A percentile compares a stretch with the other conserved stretches of the same genome.
phyloP scores from a whole-genome alignment of 2,797 vertebrate species.

The Kryptopterus vitreolus region DNA sequence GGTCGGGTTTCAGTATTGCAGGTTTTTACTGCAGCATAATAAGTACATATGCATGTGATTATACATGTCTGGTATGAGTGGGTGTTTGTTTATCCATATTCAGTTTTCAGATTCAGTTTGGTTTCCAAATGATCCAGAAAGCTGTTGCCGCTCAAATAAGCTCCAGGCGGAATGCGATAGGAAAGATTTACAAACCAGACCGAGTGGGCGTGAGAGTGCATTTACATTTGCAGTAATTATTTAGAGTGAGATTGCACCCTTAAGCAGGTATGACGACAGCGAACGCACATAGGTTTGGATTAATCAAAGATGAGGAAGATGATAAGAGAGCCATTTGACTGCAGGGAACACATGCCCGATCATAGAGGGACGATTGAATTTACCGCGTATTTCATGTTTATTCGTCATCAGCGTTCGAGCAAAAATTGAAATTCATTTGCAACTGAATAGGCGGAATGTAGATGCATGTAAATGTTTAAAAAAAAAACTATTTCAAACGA shows the following conservation, averaged over 20 bases:
- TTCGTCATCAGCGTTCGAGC: background rate
- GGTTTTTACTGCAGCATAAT: conserved; percentile 16
- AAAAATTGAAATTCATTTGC: background rate
- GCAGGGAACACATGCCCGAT: background rate
- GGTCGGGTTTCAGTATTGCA: background rate
- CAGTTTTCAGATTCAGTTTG: conserved; percentile 17
- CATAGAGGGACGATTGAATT: background rate
- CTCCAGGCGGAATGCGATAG: conserved; percentile 34
- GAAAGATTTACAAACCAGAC: background rate
- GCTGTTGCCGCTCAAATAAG: conserved; percentile 5
- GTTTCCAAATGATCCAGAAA: conserved; percentile 17
- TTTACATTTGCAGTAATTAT: conserved; percentile 6
- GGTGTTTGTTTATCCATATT: conserved; percentile 34
- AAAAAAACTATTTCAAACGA: background rate
- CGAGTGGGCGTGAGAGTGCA: background rate
- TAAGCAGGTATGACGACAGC: background rate
- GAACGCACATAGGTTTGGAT: background rate
- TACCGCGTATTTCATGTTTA: background rate
- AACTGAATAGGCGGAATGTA: too few species aligned
- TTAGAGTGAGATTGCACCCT: background rate
- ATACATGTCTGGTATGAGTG: conserved; percentile 24
- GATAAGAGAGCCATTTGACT: background rate
- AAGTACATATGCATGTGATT: background rate
- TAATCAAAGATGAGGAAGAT: background rate
- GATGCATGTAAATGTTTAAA: too few species aligned